A percentile compares a stretch with the other conserved stretches of the same genome.
Evolutionary conservation across 2,888 invertebrate genomes (phyloP).

Genomic region (Plebejus argus): DNA sequence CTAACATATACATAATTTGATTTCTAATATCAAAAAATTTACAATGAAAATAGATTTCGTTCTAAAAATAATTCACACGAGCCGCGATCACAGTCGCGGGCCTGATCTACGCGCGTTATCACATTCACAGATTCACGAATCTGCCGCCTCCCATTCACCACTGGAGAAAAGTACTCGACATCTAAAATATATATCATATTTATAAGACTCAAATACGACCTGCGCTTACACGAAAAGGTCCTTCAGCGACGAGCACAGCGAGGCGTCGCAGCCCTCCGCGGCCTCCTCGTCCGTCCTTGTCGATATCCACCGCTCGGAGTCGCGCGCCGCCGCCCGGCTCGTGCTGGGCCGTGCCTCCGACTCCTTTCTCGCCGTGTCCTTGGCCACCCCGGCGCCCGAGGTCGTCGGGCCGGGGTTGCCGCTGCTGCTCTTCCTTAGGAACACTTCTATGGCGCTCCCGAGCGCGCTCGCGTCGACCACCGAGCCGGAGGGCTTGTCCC

Average conservation of each 20-base stretch:
- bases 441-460: conserved; percentile 92
- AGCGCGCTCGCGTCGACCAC: conserved; percentile 90
- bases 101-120: conserved; percentile 70
- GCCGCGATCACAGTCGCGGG: conserved; percentile 70
- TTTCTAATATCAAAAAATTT: conserved; percentile 77
- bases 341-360: conserved; percentile 62
- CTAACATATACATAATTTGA: conserved; percentile 75
- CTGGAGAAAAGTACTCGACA: conserved; percentile 60
- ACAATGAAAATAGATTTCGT: conserved; percentile 80
- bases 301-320: conserved; percentile 81
- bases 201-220: conserved; percentile 62
- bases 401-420: conserved; percentile 68
- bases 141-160: conserved; percentile 49
- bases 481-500: conserved; percentile 89
- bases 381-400: conserved; percentile 53
- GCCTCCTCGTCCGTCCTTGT: conserved; percentile 85
- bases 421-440: conserved; percentile 82
- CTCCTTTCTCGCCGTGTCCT: conserved; percentile 51
- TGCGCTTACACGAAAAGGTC: conserved; percentile 89
- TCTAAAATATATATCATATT: conserved; percentile 61
- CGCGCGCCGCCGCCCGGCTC: conserved; percentile 51
- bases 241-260: conserved; percentile 90
- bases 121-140: conserved; percentile 79
- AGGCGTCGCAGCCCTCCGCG: conserved; percentile 88
- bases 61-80: conserved; percentile 75